Evolutionary conservation across 2,797 vertebrate species (phyloP).

Genomic region (Poeciliopsis infans): DNA sequence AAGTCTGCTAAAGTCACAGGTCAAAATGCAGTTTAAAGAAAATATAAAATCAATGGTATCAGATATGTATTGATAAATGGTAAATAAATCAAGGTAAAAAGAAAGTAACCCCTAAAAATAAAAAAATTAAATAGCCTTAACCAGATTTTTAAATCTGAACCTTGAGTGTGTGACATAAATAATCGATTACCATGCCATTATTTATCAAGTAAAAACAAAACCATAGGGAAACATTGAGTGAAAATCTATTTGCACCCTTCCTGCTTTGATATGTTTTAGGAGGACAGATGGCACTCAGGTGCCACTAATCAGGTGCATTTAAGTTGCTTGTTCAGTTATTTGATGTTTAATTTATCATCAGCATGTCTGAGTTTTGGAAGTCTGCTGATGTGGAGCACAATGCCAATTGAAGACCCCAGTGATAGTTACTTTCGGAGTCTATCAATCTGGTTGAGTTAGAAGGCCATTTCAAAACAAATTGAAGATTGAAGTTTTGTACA

Average conservation of each 20-base stretch:
- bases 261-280: background rate
- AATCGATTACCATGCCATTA: background rate
- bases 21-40: constrained; percentile 28
- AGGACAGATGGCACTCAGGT: background rate
- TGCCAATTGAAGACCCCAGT: background rate
- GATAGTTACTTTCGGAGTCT: background rate
- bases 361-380: background rate
- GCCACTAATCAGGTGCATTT: background rate
- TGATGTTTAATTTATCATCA: background rate
- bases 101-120: background rate
- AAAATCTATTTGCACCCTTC: background rate
- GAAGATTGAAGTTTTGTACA: background rate
- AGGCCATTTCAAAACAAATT: background rate
- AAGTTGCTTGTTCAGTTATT: too few relatives aligned
- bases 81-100: background rate
- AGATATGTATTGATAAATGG: constrained; percentile 2
- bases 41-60: constrained; percentile 11
- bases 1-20: constrained; percentile 43
- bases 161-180: background rate
- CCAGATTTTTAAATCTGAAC: background rate
- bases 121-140: background rate
- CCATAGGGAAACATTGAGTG: background rate
- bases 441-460: background rate
- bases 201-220: background rate
- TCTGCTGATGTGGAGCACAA: background rate